Base-by-base conservation (phyloP, 2,888 invertebrate species). In the Sarcophaga subvicina region DNA sequence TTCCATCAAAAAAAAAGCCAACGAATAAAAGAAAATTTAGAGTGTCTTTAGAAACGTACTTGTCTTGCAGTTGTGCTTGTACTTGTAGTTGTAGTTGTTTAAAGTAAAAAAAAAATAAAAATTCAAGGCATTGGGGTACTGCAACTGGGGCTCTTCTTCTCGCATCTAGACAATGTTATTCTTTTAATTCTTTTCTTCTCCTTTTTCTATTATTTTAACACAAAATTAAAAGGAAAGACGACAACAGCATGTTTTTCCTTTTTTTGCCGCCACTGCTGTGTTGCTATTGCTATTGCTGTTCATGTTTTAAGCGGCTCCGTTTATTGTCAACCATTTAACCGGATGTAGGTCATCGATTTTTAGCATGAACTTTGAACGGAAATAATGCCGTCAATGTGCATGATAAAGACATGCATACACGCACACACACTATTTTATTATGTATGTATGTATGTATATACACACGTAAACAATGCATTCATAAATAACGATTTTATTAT, bases 341-440 rank as follows among this genome's bases (percentile, higher is more conserved):
- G 87, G 87, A 87, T 84, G 84, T 87, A 84, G 87, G 87, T 82
- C 87, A 87, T 87, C 87, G 87, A 87, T 87, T 87, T 87, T 87
- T 79, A 84, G 84, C 69, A 71, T 87, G 84, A 87, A 84, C 87
- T 87, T 84, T 87, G 87, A 80, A 79, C 71, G 78, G 81, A 80
- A 79, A 82, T 72, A 75, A 78, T 87, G 81, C 79, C 76, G 87
- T 79, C 84, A 81, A 77, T 66, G 78, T 77, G 85, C 54, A 75
- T 67, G 64, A 77, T 73, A 63, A 20, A 76, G 59, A 27, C 73
- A 45, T 54, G 60, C 25, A 45, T 6, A 54, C 63, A 59, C 59
- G 12, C 64, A 49, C 14, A 47, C 27, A 49, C 54, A 37, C 37
- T 22, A 54, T 37, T 37, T 37, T 37, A 37, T 37, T 37, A 37